Percentiles rank a stretch among this genome's conserved stretches.
Evolutionary conservation across 1,140 invertebrate species (phyloP).

Genomic region (Drosophila nasuta): DNA sequence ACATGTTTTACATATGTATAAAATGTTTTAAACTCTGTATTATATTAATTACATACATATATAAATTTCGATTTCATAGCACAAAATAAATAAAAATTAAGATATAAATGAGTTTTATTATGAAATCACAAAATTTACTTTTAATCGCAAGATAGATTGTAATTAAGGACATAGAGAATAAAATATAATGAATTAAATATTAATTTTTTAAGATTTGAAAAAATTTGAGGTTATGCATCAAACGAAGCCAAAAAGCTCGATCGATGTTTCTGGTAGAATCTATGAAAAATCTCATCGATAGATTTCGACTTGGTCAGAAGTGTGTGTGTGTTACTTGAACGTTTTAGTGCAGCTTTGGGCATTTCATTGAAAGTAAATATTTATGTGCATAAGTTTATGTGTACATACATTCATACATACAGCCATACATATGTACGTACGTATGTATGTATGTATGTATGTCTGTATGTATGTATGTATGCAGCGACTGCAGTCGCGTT

Average conservation of each 20-base stretch:
- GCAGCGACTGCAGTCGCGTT: background rate
- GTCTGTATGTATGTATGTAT: constrained; percentile 3
- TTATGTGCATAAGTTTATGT: constrained; percentile 20
- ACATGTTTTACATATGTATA: too few species aligned
- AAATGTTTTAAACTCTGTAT: too few species aligned
- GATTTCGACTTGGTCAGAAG: background rate
- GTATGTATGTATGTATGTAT: too few species aligned
- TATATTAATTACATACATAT: too few species aligned
- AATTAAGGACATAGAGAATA: too few species aligned
- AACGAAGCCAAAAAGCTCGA: background rate
- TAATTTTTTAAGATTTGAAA: background rate
- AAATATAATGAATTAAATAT: too few species aligned
- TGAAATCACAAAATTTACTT: too few species aligned
- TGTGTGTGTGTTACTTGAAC: constrained; percentile 31
- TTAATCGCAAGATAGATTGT: too few species aligned
- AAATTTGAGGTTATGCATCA: background rate
- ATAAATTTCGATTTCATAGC: too few species aligned
- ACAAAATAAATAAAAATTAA: too few species aligned
- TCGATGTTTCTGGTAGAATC: background rate
- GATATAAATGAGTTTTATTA: too few species aligned
- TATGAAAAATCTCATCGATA: background rate
- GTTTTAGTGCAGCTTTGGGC: constrained; percentile 61
- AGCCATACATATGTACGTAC: background rate
- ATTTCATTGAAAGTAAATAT: constrained; percentile 64
- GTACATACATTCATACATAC: constrained; percentile 7